Conservation (phyloP, 2,888 invertebrate genomes). For the Meloe dianella region DNA sequence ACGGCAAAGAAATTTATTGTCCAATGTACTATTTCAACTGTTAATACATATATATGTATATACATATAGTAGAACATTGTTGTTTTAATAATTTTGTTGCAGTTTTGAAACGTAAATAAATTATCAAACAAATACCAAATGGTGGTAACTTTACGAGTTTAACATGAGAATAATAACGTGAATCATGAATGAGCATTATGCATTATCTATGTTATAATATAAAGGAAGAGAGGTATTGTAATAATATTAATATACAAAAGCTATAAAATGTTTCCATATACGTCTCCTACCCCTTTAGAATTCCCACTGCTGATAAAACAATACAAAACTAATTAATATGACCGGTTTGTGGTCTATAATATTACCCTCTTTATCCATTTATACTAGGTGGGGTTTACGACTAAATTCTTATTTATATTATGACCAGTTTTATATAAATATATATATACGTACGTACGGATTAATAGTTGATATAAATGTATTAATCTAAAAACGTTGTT, state of each 20-base stretch:
- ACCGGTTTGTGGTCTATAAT: conserved; percentile 41
- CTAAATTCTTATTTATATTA: conserved; percentile 11
- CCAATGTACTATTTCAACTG: conserved; percentile 2
- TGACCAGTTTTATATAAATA: conserved; percentile 5
- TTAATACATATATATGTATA: too few relatives aligned
- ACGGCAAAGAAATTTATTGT: conserved; percentile 10
- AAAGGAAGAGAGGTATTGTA: conserved; percentile 2
- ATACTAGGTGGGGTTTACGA: background rate
- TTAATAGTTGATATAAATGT: conserved; percentile 12
- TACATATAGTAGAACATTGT: too few relatives aligned
- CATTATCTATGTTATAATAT: conserved; percentile 1
- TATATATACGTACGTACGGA: too few relatives aligned
- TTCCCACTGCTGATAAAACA: conserved; percentile 26
- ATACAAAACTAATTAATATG: conserved; percentile 34
- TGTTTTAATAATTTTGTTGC: background rate
- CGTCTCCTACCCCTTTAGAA: background rate
- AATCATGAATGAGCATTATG: background rate
- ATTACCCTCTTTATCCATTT: conserved; percentile 14
- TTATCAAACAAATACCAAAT: background rate
- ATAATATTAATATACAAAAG: conserved; percentile 13
- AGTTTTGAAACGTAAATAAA: background rate
- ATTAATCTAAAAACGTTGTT: conserved; percentile 10
- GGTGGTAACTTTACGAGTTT: background rate
- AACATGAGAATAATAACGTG: background rate
- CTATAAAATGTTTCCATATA: conserved; percentile 2